Percentiles rank a stretch among this genome's conserved stretches.
phyloP scores from a whole-genome alignment of 2,888 invertebrate genomes.

The Stenchaetothrips biformis region DNA sequence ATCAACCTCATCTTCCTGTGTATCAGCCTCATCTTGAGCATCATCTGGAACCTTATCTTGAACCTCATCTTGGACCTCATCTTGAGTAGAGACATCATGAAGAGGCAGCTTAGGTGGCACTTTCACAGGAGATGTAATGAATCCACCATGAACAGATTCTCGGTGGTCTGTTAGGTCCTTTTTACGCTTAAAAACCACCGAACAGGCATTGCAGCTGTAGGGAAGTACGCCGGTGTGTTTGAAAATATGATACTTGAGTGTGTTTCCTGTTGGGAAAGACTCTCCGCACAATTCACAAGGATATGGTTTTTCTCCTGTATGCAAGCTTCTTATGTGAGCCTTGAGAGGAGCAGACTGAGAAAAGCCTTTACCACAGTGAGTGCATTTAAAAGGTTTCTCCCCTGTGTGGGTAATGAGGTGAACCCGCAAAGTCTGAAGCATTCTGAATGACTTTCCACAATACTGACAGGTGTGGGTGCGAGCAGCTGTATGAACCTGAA shows the following conservation, averaged over 20 bases:
- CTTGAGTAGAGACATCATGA: background rate
- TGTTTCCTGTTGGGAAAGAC: background rate
- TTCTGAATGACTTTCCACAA: conserved; percentile 7
- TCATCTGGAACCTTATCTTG: background rate
- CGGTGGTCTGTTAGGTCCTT: background rate
- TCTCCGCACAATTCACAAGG: background rate
- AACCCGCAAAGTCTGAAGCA: background rate
- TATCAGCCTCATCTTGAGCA: background rate
- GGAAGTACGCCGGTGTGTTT: background rate
- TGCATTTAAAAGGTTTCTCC: background rate
- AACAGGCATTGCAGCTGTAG: background rate
- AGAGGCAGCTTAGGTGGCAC: background rate
- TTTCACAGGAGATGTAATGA: background rate
- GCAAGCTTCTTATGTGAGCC: background rate
- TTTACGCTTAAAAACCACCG: background rate
- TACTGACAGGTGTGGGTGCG: background rate
- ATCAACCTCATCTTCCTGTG: background rate
- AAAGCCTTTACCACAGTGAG: background rate
- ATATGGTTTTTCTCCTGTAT: conserved; percentile 3
- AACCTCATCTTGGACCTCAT: background rate
- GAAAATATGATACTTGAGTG: background rate
- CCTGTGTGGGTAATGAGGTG: background rate
- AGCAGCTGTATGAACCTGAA: background rate
- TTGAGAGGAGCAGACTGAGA: conserved; percentile 7
- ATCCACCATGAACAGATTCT: background rate